These are phyloP conservation scores for Pteromalus puparum DNA, from an alignment of 1,140 invertebrate genomes.

Conservation along the genomic window DNA sequence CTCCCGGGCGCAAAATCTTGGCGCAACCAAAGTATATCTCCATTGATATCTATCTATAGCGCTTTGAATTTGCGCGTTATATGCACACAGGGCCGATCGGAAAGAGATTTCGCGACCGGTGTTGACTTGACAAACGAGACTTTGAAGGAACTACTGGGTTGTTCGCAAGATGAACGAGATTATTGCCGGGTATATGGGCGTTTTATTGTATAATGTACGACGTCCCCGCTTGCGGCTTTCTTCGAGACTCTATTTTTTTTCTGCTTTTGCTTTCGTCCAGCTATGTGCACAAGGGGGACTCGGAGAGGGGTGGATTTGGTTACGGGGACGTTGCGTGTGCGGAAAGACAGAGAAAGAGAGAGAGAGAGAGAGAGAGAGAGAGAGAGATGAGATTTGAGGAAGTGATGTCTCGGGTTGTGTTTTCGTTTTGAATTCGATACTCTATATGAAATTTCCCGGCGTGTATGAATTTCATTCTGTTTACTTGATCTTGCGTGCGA, in stretches of 20 bases:
- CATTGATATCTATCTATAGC: not conserved
- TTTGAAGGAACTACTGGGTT: slow-evolving; percentile 6
- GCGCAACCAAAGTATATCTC: not conserved
- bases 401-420: not conserved
- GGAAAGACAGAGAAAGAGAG: not conserved
- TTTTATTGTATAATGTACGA: not conserved
- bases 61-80: slow-evolving; percentile 28
- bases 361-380: not conserved
- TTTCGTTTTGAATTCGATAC: not conserved
- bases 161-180: slow-evolving; percentile 27
- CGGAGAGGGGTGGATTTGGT: not conserved
- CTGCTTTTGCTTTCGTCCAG: not conserved
- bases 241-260: slow-evolving; percentile 6
- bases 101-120: not conserved
- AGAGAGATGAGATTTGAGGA: not conserved
- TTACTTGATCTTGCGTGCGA: not conserved
- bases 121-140: slow-evolving; percentile 45
- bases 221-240: not conserved
- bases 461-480: slow-evolving; percentile 1
- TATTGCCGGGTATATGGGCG: not conserved
- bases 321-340: not conserved
- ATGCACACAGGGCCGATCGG: not conserved
- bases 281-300: too few relatives aligned
- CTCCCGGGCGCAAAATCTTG: not conserved
- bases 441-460: not conserved